phyloP scores from a whole-genome alignment of 2,888 invertebrate genomes.

The Azorinus chamasolen region DNA sequence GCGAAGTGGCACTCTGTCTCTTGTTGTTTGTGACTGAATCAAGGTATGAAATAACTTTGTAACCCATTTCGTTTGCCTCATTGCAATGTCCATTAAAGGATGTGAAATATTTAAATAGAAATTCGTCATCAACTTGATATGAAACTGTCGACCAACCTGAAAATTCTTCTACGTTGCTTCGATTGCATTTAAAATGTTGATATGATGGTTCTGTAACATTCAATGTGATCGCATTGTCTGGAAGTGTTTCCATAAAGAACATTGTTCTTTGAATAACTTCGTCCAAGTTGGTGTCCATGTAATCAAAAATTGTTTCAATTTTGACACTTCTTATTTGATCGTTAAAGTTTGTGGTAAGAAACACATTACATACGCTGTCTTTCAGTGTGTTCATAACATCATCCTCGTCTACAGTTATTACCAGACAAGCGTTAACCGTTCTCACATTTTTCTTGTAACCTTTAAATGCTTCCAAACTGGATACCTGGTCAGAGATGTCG shows the following conservation, averaged over 20 bases:
- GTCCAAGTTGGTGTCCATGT: conserved; percentile 58
- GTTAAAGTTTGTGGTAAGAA: conserved; percentile 55
- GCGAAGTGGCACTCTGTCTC: conserved; percentile 35
- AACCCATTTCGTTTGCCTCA: conserved; percentile 15
- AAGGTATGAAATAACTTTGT: conserved; percentile 17
- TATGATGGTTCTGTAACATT: no score
- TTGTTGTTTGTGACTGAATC: conserved; percentile 11
- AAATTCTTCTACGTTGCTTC: conserved; percentile 22
- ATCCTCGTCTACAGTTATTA: conserved; percentile 46
- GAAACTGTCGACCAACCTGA: conserved; percentile 32
- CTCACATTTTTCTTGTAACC: conserved; percentile 10
- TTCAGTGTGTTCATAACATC: conserved; percentile 57
- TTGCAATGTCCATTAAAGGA: neutral
- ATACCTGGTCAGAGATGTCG: conserved; percentile 60
- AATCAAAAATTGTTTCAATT: conserved; percentile 68
- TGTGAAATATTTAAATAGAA: conserved; percentile 12
- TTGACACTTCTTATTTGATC: conserved; percentile 25
- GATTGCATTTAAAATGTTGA: neutral
- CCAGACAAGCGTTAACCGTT: conserved; percentile 32
- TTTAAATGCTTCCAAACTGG: neutral
- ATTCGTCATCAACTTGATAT: conserved; percentile 27
- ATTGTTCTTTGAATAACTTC: conserved; percentile 60
- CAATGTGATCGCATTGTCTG: conserved; percentile 20
- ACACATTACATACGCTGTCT: conserved; percentile 62
- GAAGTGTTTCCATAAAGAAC: conserved; percentile 63